Conservation (phyloP, 2,113 vertebrate species). For the Polypterus senegalus region DNA sequence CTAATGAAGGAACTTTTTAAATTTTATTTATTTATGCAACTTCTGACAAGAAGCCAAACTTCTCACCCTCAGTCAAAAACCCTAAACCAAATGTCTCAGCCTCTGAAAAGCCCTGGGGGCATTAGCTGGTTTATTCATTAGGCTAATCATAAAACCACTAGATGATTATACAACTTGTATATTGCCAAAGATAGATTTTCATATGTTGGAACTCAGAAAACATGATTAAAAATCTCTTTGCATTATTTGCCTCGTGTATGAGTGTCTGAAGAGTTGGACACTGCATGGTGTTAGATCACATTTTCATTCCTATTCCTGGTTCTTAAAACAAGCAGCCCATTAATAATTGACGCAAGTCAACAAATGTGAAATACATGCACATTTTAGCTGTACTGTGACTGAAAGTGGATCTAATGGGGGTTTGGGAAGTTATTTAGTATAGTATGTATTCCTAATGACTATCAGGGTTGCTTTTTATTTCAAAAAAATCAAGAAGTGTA, state of each 20-base stretch:
- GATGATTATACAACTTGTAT: not conserved
- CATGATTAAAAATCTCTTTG: not conserved
- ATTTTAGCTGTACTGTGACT: not conserved
- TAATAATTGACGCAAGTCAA: not conserved
- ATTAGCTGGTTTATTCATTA: slow-evolving; percentile 1
- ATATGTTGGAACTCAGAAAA: not conserved
- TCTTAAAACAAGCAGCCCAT: not conserved
- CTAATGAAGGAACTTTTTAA: not conserved
- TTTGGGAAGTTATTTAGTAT: not conserved
- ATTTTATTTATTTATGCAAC: not conserved
- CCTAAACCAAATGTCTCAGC: not conserved
- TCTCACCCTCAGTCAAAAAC: not conserved
- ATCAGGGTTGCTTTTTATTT: not conserved
- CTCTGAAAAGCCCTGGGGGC: not conserved
- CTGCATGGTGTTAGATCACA: not conserved
- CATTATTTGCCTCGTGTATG: not conserved
- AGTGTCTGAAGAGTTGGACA: no score
- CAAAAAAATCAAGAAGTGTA: not conserved
- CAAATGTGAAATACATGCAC: not conserved
- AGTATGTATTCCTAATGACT: not conserved
- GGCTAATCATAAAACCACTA: not conserved
- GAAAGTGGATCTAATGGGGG: not conserved
- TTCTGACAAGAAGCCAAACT: not conserved
- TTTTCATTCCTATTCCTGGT: not conserved
- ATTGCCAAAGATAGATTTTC: not conserved